A percentile compares a stretch with the other conserved stretches of the same genome.
These are phyloP conservation scores for Petrolisthes cinctipes DNA, from an alignment of 2,888 invertebrate species.

Conservation along the genomic window DNA sequence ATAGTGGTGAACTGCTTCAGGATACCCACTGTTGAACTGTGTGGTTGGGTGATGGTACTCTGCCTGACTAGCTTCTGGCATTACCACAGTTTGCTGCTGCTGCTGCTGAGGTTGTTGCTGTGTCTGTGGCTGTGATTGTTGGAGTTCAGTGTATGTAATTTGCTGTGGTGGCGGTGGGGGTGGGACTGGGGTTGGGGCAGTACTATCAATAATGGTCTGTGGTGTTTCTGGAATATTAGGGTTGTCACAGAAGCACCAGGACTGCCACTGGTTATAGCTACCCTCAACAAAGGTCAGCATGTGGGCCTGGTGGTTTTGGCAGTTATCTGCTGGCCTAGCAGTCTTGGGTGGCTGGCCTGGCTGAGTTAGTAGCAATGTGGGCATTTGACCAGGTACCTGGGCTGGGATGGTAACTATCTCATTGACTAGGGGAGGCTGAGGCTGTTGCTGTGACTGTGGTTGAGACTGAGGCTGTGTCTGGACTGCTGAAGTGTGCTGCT, in stretches of 20 bases:
- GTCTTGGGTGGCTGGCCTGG: slow-evolving; percentile 61
- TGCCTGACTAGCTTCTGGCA: slow-evolving; percentile 44
- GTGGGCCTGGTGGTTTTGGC: slow-evolving; percentile 63
- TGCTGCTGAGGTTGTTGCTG: slow-evolving; percentile 12
- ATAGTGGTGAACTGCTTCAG: slow-evolving; percentile 54
- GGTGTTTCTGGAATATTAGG: slow-evolving; percentile 56
- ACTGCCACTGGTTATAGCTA: slow-evolving; percentile 62
- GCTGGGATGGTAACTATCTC: slow-evolving; percentile 54
- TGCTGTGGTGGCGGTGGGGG: slow-evolving; percentile 29
- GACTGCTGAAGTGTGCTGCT: neutral
- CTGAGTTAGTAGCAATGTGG: slow-evolving; percentile 59
- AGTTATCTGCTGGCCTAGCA: slow-evolving; percentile 59
- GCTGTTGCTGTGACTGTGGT: slow-evolving; percentile 25
- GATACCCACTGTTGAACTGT: slow-evolving; percentile 44
- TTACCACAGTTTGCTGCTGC: slow-evolving; percentile 36
- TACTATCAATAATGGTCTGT: slow-evolving; percentile 29
- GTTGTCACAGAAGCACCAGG: slow-evolving; percentile 65
- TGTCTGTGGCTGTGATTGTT: slow-evolving; percentile 40
- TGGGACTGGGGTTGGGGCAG: neutral
- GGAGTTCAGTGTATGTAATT: slow-evolving; percentile 50
- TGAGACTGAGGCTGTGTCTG: slow-evolving; percentile 5
- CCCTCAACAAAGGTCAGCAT: slow-evolving; percentile 59
- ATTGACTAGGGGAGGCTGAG: slow-evolving; percentile 37
- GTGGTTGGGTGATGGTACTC: slow-evolving; percentile 43
- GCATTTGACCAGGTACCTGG: slow-evolving; percentile 47